Evolutionary conservation across 2,888 invertebrate genomes (phyloP), one percentile per base, ranked within the genome.

Genomic region (Dryobota labecula): DNA sequence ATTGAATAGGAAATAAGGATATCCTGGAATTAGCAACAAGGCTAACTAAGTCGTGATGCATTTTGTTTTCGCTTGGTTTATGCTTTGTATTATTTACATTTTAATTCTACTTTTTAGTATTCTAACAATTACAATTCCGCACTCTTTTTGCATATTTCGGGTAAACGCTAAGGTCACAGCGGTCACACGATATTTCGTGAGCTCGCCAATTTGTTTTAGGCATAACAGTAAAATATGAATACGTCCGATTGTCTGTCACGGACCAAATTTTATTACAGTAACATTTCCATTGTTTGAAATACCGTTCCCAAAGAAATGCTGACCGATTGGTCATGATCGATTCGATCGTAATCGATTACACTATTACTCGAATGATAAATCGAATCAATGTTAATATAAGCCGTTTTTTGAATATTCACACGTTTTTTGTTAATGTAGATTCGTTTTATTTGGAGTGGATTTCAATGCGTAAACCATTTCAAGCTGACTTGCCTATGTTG

Each of bases 181-280:
- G 77, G 85, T 91, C 90, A 78, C 89, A 91, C 89, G 88, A 69
- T 77, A 73, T 83, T 86, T 89, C 91, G 90, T 92, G 92, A 89
- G 87, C 85, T 71, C 62, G 70, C 60, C 85, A 84, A 87, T 90
- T 90, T 90, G 86, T 88, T 85, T 88, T 87, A 83, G 84, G 68
- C 83, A 88, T 85, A 90, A 88, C 86, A 82, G 88, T 89, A 86
- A 87, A 90, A 87, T 90, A 89, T 91, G 86, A 87, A 87, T 84
- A 87, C 89, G 83, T 87, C 79, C 79, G 75, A 53, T 73, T 54
- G 72, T 80, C 75, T 61, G 81, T 82, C 78, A 83, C 86, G 86
- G 87, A 84, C 84, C 72, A 80, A 85, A 84, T 87, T 88, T 88
- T 87, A 86, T 83, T 82, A 86, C 86, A 86, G 86, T 86, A 87